phyloP scores from a whole-genome alignment of 2,888 invertebrate genomes.

The Ochlodes sylvanus region DNA sequence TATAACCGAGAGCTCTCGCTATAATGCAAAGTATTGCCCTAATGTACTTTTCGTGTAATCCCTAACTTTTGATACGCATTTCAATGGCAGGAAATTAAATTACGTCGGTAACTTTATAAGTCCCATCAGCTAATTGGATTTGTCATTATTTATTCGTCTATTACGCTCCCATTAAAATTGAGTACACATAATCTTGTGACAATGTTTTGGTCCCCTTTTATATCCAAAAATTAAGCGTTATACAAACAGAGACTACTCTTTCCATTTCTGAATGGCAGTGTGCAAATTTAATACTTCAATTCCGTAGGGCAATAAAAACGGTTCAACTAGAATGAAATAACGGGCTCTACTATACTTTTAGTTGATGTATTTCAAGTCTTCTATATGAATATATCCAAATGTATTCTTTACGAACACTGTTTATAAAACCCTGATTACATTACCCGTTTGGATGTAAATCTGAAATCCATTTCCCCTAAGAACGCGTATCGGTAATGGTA shows the following conservation, averaged over 20 bases:
- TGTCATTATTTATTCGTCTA: not conserved
- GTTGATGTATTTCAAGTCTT: not conserved
- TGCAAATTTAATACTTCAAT: not conserved
- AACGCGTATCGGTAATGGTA: slow-evolving; percentile 34
- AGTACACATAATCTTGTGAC: too few species aligned
- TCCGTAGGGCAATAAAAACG: not conserved
- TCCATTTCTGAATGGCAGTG: too few species aligned
- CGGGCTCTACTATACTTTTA: not conserved
- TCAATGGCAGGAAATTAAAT: slow-evolving; percentile 8
- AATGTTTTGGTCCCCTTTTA: too few species aligned
- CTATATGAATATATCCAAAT: not conserved
- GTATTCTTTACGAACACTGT: not conserved
- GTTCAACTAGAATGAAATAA: not conserved
- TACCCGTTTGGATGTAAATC: slow-evolving; percentile 28
- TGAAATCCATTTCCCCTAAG: slow-evolving; percentile 35
- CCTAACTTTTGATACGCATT: slow-evolving; percentile 8
- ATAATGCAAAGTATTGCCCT: slow-evolving; percentile 1
- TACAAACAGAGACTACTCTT: too few species aligned
- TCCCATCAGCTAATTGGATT: not conserved
- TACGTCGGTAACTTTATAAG: slow-evolving; percentile 4
- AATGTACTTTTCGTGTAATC: slow-evolving; percentile 13
- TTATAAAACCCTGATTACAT: slow-evolving; percentile 27
- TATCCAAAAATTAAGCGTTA: too few species aligned
- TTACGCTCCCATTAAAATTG: too few species aligned
- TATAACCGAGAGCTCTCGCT: not conserved